Conservation (phyloP, 2,888 invertebrate genomes). For the Lampropteryx suffumata region DNA sequence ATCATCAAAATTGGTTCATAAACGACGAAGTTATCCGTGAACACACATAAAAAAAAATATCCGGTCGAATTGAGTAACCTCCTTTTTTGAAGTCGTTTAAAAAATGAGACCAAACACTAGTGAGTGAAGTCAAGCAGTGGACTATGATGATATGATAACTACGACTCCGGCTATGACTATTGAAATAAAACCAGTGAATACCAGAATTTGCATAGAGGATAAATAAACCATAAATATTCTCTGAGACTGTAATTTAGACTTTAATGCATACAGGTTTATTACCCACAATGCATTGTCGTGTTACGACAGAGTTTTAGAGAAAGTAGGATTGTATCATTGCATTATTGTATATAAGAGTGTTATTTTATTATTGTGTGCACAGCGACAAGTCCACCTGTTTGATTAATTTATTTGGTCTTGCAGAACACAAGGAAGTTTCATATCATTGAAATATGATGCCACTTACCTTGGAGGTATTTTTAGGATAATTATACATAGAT, state of each 20-base stretch:
- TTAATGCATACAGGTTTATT: slow-evolving; percentile 14
- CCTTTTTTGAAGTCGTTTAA: too few relatives aligned
- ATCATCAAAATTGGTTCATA: too few relatives aligned
- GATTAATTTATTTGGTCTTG: neutral
- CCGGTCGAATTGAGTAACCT: too few relatives aligned
- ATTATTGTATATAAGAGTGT: slow-evolving; percentile 6
- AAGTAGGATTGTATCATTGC: slow-evolving; percentile 17
- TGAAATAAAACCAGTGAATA: slow-evolving; percentile 1
- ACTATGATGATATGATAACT: too few relatives aligned
- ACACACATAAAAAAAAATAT: too few relatives aligned
- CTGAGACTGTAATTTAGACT: neutral
- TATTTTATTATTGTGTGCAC: slow-evolving; percentile 1
- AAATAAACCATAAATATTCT: neutral
- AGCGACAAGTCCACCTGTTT: neutral
- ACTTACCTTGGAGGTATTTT: too few relatives aligned
- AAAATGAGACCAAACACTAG: too few relatives aligned
- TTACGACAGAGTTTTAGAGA: slow-evolving; percentile 20
- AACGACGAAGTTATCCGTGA: too few relatives aligned
- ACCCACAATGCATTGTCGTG: slow-evolving; percentile 16
- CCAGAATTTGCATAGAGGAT: slow-evolving; percentile 1
- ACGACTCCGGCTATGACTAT: neutral
- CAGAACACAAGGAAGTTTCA: too few relatives aligned
- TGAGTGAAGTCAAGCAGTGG: too few relatives aligned
- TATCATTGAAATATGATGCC: too few relatives aligned
- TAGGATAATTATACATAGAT: too few relatives aligned